These are phyloP conservation scores for Gasteruption jaculator DNA, from an alignment of 2,888 invertebrate genomes.

Conservation along the genomic window DNA sequence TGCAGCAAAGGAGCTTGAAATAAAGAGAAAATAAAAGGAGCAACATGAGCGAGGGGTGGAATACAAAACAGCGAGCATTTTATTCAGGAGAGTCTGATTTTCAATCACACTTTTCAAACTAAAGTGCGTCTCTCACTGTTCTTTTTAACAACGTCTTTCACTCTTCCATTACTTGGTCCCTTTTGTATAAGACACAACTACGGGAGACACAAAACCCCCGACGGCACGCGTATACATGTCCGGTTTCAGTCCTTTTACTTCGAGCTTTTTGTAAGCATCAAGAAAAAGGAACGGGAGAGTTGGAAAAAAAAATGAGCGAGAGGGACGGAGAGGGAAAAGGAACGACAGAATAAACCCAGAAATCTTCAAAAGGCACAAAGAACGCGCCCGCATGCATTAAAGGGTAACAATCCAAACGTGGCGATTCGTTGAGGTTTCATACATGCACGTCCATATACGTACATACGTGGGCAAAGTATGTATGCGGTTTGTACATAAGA, in stretches of 20 bases:
- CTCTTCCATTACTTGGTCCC: slow-evolving; percentile 3
- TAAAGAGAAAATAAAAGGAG: too few species aligned
- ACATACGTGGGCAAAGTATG: too few species aligned
- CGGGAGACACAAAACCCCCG: slow-evolving; percentile 18
- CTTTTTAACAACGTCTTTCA: slow-evolving; percentile 1
- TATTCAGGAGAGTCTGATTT: too few species aligned
- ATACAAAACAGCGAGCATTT: too few species aligned
- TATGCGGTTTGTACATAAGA: too few species aligned
- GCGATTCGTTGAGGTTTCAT: too few species aligned
- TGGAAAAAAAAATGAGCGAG: slow-evolving; percentile 1
- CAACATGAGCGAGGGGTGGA: too few species aligned
- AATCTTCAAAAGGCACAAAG: slow-evolving; percentile 47
- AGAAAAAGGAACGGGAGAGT: slow-evolving; percentile 8
- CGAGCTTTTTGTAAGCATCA: slow-evolving; percentile 34
- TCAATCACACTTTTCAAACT: too few species aligned
- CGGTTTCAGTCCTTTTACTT: slow-evolving; percentile 31
- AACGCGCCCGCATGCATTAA: slow-evolving; percentile 44
- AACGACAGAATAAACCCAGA: slow-evolving; percentile 28
- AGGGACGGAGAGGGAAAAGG: slow-evolving; percentile 4
- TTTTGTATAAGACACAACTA: background rate
- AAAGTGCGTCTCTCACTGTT: slow-evolving; percentile 17
- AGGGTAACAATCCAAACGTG: slow-evolving; percentile 39
- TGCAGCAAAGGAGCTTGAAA: too few species aligned
- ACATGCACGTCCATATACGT: too few species aligned
- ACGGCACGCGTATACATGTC: slow-evolving; percentile 30